These are phyloP conservation scores for Pseudotriccus pelzelni DNA, from an alignment of 2,797 vertebrate genomes.

Conservation along the genomic window DNA sequence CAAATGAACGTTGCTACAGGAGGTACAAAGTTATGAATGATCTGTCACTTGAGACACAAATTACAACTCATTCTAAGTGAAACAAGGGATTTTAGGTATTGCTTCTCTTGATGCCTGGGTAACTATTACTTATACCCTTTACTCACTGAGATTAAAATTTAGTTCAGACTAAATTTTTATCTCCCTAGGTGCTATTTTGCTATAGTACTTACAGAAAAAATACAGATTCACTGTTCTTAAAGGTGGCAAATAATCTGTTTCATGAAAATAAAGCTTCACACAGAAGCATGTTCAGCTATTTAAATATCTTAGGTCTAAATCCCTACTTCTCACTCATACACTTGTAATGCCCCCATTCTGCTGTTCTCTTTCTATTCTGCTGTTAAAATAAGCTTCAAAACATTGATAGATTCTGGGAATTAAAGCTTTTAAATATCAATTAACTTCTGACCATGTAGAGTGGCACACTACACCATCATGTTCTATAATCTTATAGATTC, in stretches of 20 bases:
- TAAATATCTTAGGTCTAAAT: background rate
- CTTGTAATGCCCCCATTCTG: background rate
- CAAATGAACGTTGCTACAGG: background rate
- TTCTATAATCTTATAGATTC: background rate
- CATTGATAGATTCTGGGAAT: background rate
- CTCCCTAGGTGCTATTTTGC: background rate
- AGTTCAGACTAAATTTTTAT: background rate
- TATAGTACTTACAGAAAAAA: background rate
- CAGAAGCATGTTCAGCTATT: background rate
- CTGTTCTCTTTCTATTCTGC: background rate
- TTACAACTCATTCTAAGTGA: background rate
- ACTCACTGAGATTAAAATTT: background rate
- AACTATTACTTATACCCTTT: background rate
- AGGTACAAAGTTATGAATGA: background rate
- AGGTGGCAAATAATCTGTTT: background rate
- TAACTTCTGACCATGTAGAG: background rate
- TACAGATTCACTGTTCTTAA: background rate
- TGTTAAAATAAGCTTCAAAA: background rate
- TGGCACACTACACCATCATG: background rate
- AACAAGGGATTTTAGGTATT: background rate
- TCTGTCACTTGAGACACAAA: background rate
- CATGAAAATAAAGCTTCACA: background rate
- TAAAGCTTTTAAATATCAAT: constrained; percentile 25
- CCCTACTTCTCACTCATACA: background rate
- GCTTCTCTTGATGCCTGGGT: background rate